phyloP scores from a whole-genome alignment of 2,888 invertebrate species.

The Epinotia nisella region DNA sequence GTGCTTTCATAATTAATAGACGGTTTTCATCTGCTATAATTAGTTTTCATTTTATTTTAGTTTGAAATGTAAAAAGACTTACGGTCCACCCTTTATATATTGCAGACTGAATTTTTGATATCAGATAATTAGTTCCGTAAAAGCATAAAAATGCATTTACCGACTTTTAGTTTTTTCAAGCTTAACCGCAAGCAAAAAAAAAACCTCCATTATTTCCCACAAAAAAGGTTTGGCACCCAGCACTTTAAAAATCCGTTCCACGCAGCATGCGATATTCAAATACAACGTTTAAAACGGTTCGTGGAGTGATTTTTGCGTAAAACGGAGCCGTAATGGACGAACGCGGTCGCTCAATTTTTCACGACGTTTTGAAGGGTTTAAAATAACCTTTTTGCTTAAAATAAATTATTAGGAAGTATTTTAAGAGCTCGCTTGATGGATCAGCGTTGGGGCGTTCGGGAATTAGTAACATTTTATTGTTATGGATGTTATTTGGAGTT shows the following conservation, averaged over 20 bases:
- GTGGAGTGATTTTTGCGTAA: neutral
- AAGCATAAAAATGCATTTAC: no score
- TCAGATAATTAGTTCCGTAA: no score
- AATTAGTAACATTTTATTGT: neutral
- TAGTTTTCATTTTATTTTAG: no score
- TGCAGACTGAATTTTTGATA: no score
- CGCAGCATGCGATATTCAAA: constrained; percentile 19
- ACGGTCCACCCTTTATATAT: no score
- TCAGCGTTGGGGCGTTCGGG: neutral
- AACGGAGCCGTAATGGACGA: constrained; percentile 19
- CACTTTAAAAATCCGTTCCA: constrained; percentile 13
- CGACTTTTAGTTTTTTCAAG: neutral
- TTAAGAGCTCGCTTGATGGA: constrained; percentile 6
- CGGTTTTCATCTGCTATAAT: no score
- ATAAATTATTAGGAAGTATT: constrained; percentile 18
- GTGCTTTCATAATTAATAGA: no score
- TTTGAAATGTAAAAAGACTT: no score
- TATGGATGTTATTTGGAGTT: neutral
- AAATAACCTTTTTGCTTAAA: constrained; percentile 3
- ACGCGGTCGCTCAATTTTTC: constrained; percentile 16
- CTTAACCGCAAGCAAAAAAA: neutral
- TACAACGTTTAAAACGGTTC: constrained; percentile 10
- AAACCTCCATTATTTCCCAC: neutral
- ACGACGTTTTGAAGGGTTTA: neutral
- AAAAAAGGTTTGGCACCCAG: constrained; percentile 3